phyloP scores from a whole-genome alignment of 2,113 vertebrate species.

The Microcebus murinus region DNA sequence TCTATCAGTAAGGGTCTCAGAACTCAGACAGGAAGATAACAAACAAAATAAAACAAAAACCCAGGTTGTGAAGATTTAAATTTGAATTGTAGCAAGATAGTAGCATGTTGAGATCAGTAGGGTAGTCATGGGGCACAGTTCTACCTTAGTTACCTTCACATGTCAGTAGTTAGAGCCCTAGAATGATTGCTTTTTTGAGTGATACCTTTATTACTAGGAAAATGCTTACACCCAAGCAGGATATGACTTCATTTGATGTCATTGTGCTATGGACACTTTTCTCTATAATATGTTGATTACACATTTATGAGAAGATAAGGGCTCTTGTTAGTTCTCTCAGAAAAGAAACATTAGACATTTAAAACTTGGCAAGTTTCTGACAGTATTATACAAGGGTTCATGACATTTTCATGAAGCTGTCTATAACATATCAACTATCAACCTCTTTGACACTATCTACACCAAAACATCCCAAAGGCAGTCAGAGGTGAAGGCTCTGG shows the following conservation, averaged over 20 bases:
- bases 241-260: neutral
- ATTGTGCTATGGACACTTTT: neutral
- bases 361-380: slow-evolving; percentile 51
- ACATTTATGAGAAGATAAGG: slow-evolving; percentile 2
- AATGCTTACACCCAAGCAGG: neutral
- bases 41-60: neutral
- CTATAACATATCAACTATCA: slow-evolving; percentile 57
- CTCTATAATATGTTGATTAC: neutral
- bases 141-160: neutral
- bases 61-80: neutral
- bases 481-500: slow-evolving; percentile 61
- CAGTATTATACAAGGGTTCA: slow-evolving; percentile 40
- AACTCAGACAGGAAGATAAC: neutral
- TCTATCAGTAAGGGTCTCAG: neutral
- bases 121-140: neutral
- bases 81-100: neutral
- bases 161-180: neutral
- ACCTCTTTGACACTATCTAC: slow-evolving; percentile 45
- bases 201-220: neutral
- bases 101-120: neutral
- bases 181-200: neutral
- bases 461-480: slow-evolving; percentile 50
- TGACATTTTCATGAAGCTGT: slow-evolving; percentile 65
- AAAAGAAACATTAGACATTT: slow-evolving; percentile 36
- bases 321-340: slow-evolving; percentile 9